These are phyloP conservation scores for Chrysotoxum bicinctum DNA, from an alignment of 2,888 invertebrate genomes.

Conservation along the genomic window DNA sequence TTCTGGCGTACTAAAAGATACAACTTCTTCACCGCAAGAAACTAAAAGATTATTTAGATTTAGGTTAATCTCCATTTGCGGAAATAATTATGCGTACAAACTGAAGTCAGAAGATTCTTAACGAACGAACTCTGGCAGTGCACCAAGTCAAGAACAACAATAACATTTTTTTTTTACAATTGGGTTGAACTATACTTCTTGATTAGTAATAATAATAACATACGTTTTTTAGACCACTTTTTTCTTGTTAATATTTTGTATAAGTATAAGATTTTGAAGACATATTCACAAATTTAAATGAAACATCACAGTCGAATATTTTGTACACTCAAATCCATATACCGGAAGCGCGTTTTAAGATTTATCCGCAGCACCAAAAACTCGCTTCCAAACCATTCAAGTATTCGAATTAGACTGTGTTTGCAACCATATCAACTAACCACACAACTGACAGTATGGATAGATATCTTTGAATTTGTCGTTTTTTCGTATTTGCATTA, in stretches of 20 bases:
- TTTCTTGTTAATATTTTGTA: not conserved
- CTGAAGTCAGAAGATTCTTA: not conserved
- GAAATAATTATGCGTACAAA: not conserved
- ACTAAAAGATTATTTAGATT: constrained; percentile 8
- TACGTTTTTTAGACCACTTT: not conserved
- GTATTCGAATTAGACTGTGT: constrained; percentile 62
- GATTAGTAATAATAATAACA: not conserved
- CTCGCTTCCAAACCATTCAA: constrained; percentile 55
- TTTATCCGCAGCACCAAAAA: constrained; percentile 18
- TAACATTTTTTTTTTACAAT: not conserved
- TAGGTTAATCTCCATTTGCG: constrained; percentile 31
- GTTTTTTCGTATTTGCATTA: constrained; percentile 56
- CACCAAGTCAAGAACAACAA: not conserved
- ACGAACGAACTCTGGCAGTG: not conserved
- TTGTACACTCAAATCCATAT: not conserved
- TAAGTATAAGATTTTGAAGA: not conserved
- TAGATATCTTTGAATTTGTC: constrained; percentile 63
- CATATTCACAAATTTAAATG: not conserved
- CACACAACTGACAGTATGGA: constrained; percentile 68
- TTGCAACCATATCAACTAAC: constrained; percentile 64
- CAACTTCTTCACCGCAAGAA: constrained; percentile 7
- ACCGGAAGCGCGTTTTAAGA: constrained; percentile 34
- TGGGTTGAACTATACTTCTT: not conserved
- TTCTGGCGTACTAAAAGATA: not conserved
- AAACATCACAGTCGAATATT: constrained; percentile 1